phyloP scores from a whole-genome alignment of 1,140 invertebrate species.

The Calliphora vicina region DNA sequence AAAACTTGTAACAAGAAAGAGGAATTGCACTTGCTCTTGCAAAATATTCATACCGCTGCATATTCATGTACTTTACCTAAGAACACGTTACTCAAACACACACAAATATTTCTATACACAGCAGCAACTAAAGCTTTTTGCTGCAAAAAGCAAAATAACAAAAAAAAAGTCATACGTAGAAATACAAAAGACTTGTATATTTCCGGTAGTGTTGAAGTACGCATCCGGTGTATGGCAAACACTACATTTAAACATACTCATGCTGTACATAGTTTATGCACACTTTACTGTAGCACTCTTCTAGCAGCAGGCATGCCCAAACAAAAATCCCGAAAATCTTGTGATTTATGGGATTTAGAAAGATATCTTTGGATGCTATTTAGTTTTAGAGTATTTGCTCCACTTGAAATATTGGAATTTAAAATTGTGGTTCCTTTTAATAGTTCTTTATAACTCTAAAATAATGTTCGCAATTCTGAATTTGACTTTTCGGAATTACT shows the following conservation, averaged over 20 bases:
- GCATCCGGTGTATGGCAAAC: constrained; percentile 30
- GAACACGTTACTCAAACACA: no score
- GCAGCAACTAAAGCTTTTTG: not conserved
- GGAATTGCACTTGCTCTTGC: not conserved
- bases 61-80: not conserved
- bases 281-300: not conserved
- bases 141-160: not conserved
- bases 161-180: not conserved
- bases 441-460: no score
- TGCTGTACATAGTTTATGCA: not conserved
- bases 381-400: no score
- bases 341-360: no score
- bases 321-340: no score
- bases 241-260: not conserved
- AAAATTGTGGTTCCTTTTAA: no score
- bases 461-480: no score
- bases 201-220: constrained; percentile 31
- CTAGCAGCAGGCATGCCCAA: no score
- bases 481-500: no score
- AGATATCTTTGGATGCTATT: no score
- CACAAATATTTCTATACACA: no score
- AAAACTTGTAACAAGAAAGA: not conserved
- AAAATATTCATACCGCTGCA: not conserved
- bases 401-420: no score
- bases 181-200: constrained; percentile 11